These are phyloP conservation scores for Scylla paramamosain DNA, from an alignment of 1,140 invertebrate genomes.

Conservation along the genomic window DNA sequence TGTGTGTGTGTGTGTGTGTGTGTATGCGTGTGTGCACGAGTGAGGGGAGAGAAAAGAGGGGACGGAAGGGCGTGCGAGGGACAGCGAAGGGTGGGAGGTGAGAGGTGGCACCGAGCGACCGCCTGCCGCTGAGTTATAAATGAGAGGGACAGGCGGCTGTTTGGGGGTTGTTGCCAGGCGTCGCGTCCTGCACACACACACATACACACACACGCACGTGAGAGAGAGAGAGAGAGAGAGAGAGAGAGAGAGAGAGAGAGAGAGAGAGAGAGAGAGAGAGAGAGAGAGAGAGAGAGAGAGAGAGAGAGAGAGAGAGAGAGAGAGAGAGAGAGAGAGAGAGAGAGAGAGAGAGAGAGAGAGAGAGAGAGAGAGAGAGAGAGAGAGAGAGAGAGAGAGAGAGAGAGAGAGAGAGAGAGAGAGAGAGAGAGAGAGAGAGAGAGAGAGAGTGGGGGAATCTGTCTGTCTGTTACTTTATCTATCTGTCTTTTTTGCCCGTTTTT, in stretches of 20 bases:
- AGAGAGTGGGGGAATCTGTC: no score
- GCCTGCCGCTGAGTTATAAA: neutral
- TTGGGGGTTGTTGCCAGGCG: neutral
- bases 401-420: no score
- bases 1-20: conserved; percentile 1
- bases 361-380: neutral
- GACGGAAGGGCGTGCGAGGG: neutral
- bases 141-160: neutral
- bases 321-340: neutral
- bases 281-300: neutral
- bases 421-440: no score
- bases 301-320: neutral
- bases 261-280: neutral
- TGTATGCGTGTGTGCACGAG: neutral
- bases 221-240: neutral
- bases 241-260: neutral
- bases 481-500: no score
- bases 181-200: neutral
- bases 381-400: neutral
- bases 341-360: neutral
- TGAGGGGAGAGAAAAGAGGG: conserved; percentile 15
- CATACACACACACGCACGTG: neutral
- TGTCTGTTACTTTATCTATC: no score
- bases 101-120: neutral
- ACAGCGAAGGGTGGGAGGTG: neutral